Percentiles rank a stretch among this genome's conserved stretches.
phyloP scores from a whole-genome alignment of 2,113 vertebrate species.

The Verasper variegatus region DNA sequence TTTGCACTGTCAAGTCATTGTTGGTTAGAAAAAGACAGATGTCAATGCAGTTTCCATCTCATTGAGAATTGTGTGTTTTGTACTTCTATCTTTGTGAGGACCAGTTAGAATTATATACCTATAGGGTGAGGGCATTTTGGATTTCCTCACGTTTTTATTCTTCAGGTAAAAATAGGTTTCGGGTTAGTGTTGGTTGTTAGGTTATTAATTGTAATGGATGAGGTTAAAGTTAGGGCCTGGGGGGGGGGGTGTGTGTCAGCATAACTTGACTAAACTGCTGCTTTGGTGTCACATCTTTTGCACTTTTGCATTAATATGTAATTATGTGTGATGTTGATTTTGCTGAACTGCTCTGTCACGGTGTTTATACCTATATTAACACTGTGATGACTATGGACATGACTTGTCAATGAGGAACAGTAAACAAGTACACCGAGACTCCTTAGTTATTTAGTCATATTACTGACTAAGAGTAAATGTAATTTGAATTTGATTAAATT shows the following conservation, averaged over 20 bases:
- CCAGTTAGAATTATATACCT: no score
- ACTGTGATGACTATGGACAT: no score
- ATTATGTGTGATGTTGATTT: no score
- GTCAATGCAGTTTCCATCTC: neutral
- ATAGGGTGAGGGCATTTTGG: no score
- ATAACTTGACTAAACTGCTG: neutral
- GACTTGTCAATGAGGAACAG: no score
- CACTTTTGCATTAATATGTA: neutral
- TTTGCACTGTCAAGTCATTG: neutral
- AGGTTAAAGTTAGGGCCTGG: neutral
- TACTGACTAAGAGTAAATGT: neutral
- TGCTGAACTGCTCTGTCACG: no score
- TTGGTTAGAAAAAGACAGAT: neutral
- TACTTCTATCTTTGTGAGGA: neutral
- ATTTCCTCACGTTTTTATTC: no score
- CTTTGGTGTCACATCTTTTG: neutral
- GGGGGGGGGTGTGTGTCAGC: no score
- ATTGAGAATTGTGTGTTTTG: neutral
- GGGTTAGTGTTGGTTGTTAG: no score
- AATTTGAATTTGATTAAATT: neutral
- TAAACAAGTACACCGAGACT: neutral
- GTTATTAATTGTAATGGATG: neutral
- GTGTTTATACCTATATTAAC: no score
- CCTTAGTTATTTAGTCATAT: neutral
- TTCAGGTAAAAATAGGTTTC: no score